These are phyloP conservation scores for Orchesellides sinensis DNA, from an alignment of 2,888 invertebrate species.

Conservation along the genomic window DNA sequence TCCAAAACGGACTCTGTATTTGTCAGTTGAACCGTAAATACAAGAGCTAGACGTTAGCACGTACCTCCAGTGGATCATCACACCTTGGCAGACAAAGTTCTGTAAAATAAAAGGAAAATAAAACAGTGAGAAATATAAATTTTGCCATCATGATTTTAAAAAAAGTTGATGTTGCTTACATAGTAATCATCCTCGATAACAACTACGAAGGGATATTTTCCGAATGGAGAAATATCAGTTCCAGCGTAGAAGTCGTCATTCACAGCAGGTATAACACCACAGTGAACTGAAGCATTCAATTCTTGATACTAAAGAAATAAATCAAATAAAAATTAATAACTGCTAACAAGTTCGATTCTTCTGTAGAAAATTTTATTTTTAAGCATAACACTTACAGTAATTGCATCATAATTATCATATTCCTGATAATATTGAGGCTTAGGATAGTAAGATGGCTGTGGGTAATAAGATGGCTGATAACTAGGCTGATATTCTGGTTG, in stretches of 20 bases:
- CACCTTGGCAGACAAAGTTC: constrained; percentile 72
- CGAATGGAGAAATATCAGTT: constrained; percentile 65
- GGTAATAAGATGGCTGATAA: constrained; percentile 35
- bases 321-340: not conserved
- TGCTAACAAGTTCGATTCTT: constrained; percentile 6
- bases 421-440: constrained; percentile 68
- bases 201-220: constrained; percentile 67
- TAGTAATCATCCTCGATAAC: constrained; percentile 71
- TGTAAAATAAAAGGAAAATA: constrained; percentile 18
- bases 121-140: not conserved
- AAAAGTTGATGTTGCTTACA: constrained; percentile 54
- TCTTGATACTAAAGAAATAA: constrained; percentile 66
- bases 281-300: constrained; percentile 64
- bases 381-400: constrained; percentile 59
- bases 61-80: constrained; percentile 64
- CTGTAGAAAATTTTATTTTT: constrained; percentile 11
- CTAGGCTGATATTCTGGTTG: constrained; percentile 36
- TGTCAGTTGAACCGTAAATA: constrained; percentile 64
- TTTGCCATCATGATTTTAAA: not conserved
- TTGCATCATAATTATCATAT: constrained; percentile 70
- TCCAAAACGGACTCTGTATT: constrained; percentile 66
- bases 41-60: constrained; percentile 69
- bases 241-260: constrained; percentile 68
- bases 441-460: constrained; percentile 43
- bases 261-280: constrained; percentile 69